Evolutionary conservation across 2,797 vertebrate genomes (phyloP).

Genomic region (Labroides dimidiatus): DNA sequence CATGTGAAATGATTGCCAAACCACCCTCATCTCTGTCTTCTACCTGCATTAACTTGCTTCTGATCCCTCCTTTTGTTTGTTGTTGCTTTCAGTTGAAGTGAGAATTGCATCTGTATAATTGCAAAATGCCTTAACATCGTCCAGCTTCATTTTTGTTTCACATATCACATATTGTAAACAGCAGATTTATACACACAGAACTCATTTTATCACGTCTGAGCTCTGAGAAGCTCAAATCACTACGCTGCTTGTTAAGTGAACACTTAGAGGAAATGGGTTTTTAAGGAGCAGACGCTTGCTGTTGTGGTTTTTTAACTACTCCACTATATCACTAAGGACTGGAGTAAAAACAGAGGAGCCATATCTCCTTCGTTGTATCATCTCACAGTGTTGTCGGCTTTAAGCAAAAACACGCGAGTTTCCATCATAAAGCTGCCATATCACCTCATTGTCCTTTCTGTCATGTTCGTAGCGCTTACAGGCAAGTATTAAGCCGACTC

Average conservation of each 20-base stretch:
- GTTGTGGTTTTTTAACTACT: constrained; percentile 32
- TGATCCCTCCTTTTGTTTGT: constrained; percentile 14
- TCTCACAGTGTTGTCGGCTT: constrained; percentile 1
- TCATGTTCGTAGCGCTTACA: constrained; percentile 65
- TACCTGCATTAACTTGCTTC: constrained; percentile 13
- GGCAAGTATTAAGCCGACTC: constrained; percentile 75
- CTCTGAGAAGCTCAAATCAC: not conserved
- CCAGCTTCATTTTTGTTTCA: constrained; percentile 27
- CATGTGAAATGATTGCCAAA: constrained; percentile 43
- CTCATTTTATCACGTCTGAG: not conserved
- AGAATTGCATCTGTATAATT: constrained; percentile 46
- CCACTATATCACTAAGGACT: constrained; percentile 16
- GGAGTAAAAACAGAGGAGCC: constrained; percentile 28
- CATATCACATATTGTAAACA: constrained; percentile 41
- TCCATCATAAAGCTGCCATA: constrained; percentile 18
- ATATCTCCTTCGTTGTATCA: constrained; percentile 23
- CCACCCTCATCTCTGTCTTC: constrained; percentile 10
- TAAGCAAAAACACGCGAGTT: constrained; percentile 3
- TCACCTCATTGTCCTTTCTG: constrained; percentile 32
- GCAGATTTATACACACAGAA: constrained; percentile 18
- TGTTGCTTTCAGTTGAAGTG: not conserved
- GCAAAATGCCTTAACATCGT: constrained; percentile 72
- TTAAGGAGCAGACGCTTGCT: constrained; percentile 39
- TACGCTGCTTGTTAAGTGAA: constrained; percentile 24
- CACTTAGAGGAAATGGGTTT: constrained; percentile 28